Evolutionary conservation across 2,113 vertebrate species (phyloP).

Genomic region (Excalfactoria chinensis): DNA sequence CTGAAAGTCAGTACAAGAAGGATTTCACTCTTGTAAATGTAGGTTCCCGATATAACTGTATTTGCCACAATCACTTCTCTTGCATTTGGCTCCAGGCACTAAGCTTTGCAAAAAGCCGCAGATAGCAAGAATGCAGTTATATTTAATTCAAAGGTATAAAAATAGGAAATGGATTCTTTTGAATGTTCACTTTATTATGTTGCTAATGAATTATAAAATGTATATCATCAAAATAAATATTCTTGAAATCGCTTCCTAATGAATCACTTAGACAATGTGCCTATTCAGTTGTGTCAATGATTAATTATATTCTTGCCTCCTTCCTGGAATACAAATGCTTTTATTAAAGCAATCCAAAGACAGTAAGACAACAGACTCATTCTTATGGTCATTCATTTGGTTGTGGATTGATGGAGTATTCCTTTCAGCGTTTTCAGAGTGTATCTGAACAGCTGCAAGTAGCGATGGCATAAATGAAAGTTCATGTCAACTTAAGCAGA

Average conservation of each 20-base stretch:
- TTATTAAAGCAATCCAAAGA: slow-evolving; percentile 44
- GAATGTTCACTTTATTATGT: slow-evolving; percentile 58
- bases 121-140: not conserved
- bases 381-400: slow-evolving; percentile 35
- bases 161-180: slow-evolving; percentile 18
- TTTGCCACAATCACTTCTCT: not conserved
- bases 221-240: slow-evolving; percentile 64
- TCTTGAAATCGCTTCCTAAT: slow-evolving; percentile 67
- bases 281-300: slow-evolving; percentile 73
- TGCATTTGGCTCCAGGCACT: not conserved
- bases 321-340: slow-evolving; percentile 71
- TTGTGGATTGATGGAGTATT: slow-evolving; percentile 53
- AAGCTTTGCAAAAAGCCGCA: not conserved
- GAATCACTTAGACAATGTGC: slow-evolving; percentile 54
- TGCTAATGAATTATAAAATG: slow-evolving; percentile 68
- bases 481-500: slow-evolving; percentile 52
- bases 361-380: slow-evolving; percentile 62
- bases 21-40: not conserved
- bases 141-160: slow-evolving; percentile 58
- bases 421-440: slow-evolving; percentile 38
- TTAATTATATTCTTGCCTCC: slow-evolving; percentile 72
- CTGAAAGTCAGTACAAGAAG: not conserved
- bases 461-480: slow-evolving; percentile 51
- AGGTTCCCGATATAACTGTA: rapidly evolving
- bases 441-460: slow-evolving; percentile 63